Evolutionary conservation across 2,888 invertebrate genomes (phyloP), one percentile per base, ranked within the genome.

Genomic region (Endomychus coccineus): DNA sequence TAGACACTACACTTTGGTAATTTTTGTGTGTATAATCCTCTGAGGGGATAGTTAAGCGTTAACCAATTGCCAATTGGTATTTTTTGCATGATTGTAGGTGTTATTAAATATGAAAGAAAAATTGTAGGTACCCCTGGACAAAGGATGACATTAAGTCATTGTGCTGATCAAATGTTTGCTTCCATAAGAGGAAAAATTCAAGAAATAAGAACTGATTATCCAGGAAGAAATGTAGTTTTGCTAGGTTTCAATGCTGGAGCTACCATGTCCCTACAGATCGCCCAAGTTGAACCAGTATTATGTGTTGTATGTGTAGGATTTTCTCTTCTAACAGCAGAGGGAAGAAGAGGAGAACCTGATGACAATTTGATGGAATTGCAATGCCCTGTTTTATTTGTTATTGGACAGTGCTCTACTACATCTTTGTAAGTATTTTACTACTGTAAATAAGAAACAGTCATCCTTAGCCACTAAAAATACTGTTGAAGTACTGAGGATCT

Each of bases 291-390:
- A 56, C 70, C 72, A 30, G 78, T 87, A 5, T 71, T 77, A 13
- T 83, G 83, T 31, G 78, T 85, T 2, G 71, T 88, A 12, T 83
- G 84, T 55, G 67, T 88, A 43, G 87, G 87, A 0, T 86, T 88
- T 58, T 84, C 87, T 0, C 71, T 80, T 39, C 71, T 75, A 44
- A 84, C 85, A 1, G 71, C 80, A 0, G 79, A 79, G 50, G 87
- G 86, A 3, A 55, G 46, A 42, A 69, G 87, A 31, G 87, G 87
- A 3, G 76, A 80, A 36, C 78, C 83, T 0, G 84, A 86, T 50
- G 88, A 88, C 62, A 74, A 75, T 2, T 61, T 88, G 17, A 62
- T 86, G 46, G 83, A 84, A 48, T 68, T 81, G 27, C 76, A 77
- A 48, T 76, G 77, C 36, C 87, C 88, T 0, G 76, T 81, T 4